Conservation (phyloP, 2,888 invertebrate genomes). For the Dryadula phaetusa region DNA sequence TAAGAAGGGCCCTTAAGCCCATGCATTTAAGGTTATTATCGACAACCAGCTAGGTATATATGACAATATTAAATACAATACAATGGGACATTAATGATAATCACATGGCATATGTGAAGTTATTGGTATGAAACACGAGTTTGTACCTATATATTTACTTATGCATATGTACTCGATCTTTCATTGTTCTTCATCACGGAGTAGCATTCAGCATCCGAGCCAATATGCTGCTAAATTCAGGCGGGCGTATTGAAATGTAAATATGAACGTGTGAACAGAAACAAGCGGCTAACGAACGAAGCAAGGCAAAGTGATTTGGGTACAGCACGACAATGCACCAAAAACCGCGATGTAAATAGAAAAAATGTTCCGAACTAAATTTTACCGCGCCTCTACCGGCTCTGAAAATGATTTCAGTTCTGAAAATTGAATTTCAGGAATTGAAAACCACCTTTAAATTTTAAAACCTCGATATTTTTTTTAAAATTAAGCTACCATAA, state of each 20-base stretch:
- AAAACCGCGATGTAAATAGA: conserved; percentile 39
- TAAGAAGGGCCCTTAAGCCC: too few species aligned
- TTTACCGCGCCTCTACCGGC: conserved; percentile 25
- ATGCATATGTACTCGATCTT: conserved; percentile 25
- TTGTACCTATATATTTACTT: neutral
- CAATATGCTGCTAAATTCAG: conserved; percentile 55
- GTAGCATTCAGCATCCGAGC: conserved; percentile 51
- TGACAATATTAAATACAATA: too few species aligned
- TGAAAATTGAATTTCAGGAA: conserved; percentile 18
- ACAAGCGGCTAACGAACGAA: conserved; percentile 78
- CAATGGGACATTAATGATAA: too few species aligned
- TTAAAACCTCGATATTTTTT: neutral
- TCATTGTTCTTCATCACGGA: conserved; percentile 46
- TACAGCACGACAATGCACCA: conserved; percentile 45
- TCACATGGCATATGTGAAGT: too few species aligned
- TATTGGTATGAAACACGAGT: neutral
- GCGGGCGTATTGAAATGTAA: conserved; percentile 66
- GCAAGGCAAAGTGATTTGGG: conserved; percentile 65
- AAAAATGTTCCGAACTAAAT: conserved; percentile 23
- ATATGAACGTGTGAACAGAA: conserved; percentile 65
- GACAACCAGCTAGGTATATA: too few species aligned
- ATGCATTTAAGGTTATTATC: too few species aligned
- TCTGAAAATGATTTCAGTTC: conserved; percentile 13
- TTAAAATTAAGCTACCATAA: neutral
- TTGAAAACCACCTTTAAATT: conserved; percentile 17